Evolutionary conservation across 2,797 vertebrate genomes (phyloP), one percentile per base, ranked within the genome.

Genomic region (Pipistrellus pipistrellus): DNA sequence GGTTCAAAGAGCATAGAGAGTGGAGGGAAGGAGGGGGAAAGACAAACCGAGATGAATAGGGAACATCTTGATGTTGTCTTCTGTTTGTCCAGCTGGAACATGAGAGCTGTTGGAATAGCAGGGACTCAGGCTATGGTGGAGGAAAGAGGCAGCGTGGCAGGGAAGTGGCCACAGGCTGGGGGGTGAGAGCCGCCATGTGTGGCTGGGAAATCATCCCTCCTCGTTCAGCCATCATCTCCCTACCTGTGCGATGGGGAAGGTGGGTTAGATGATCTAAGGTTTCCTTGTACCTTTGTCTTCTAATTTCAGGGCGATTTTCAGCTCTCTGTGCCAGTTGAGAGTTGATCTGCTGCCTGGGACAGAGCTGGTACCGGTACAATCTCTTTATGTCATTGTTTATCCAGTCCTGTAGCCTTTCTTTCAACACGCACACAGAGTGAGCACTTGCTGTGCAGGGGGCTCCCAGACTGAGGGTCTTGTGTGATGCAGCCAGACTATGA

Each of bases 1-100:
- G 1, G 73, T 96, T 96, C 85, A 96, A 93, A 96, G 20, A 72
- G 85, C 95, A 88, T 72, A 62, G 10, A 38, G 77, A 93, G 73
- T 72, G 30, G 38, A 21, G 81, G 62, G 85, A 76, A 76, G 78
- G 64, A 64, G 38, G 62, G 3, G 8, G n/a, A 44, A 66, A 81
- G 64, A 55, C 41, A 64, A 72, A 46, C 57, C 41, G 66, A 88
- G 69, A 93, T 80, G 90, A 95, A 88, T 64, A 90, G 77, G 77
- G 38, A 91, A 12, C 69, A 85, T 81, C 48, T 55, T 48, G 76
- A 59, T 62, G 73, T 82, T 20, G 62, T n/a, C 62, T 66, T 89
- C 88, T 95, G 21, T 93, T 86, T 90, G 66, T 75, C 88, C 83
- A 59, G 46, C 92, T 44, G 30, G 90, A 90, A 95, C 91, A 71